A percentile compares a stretch with the other conserved stretches of the same genome.
Conservation (phyloP, 2,888 invertebrate species). For the Drosophila cyrtoloma region DNA sequence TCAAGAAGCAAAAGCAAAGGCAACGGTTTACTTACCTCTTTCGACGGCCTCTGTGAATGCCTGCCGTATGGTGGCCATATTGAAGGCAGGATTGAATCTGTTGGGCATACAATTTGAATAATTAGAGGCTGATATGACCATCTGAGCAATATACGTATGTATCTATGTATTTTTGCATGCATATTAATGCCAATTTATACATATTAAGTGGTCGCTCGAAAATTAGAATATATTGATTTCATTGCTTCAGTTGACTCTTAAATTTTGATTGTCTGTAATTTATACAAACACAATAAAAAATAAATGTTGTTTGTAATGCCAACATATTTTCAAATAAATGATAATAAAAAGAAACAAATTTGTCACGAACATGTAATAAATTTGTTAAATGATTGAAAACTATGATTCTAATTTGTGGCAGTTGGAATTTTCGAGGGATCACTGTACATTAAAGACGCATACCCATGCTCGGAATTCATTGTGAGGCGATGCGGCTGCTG, state of each 20-base stretch:
- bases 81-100: slow-evolving; percentile 97
- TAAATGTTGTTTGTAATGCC: neutral
- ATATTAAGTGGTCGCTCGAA: slow-evolving; percentile 5
- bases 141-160: neutral
- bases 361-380: neutral
- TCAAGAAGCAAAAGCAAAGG: slow-evolving; percentile 2
- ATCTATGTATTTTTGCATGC: neutral
- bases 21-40: slow-evolving; percentile 88
- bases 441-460: slow-evolving; percentile 47
- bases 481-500: slow-evolving; percentile 63
- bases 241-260: neutral
- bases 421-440: slow-evolving; percentile 1
- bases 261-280: neutral
- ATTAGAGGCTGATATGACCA: neutral
- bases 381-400: neutral
- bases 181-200: neutral
- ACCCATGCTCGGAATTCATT: slow-evolving; percentile 86
- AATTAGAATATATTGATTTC: neutral
- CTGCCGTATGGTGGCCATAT: slow-evolving; percentile 97
- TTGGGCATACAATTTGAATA: slow-evolving; percentile 7
- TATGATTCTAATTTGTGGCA: neutral
- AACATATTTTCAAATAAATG: neutral
- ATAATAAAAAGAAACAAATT: neutral
- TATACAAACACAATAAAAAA: neutral
- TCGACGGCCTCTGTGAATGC: slow-evolving; percentile 97